Base-by-base conservation (phyloP, 2,888 invertebrate species). In the Drosophila nigricruria region DNA sequence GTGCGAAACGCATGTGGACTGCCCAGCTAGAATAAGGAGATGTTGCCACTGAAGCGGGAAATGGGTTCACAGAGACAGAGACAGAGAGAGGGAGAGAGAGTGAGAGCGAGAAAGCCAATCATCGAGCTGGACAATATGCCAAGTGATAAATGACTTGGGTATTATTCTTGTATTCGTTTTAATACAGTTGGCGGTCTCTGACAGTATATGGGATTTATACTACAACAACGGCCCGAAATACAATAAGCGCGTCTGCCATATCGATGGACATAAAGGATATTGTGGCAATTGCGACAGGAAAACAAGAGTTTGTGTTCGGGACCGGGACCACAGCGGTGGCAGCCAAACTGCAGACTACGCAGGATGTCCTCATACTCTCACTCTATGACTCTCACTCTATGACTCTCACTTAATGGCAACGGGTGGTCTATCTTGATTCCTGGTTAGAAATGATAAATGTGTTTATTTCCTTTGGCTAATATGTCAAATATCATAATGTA, bases 61-160 rank as follows among this genome's bases (percentile, higher is more conserved):
- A 90, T 90, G 85, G 86, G 82, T 89, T 90, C 89, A 86, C 30
- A 45, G 16, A 14, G 32, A 8, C 8, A 32, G n/a, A 49, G 49
- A 18, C 10, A 9, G 30, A 5, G 18, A 18, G 25, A 45, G 45
- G 6, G n/a, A 18, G 47, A 30, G 49, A 30, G 3, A 23, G 20
- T 3, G 8, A 32, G 49, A 30, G 30, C 32, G 34, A 52, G 36
- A 53, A 90, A 86, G 83, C 82, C 91, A 91, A 91, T 91, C 91
- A 88, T 69, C 76, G 82, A 83, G 81, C 90, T 70, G 86, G 86
- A 91, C 91, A 91, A 91, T 91, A 91, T 91, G 87, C 91, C 90
- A 90, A 91, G 89, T 91, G 91, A 91, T 91, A 91, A 91, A 91
- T 91, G 91, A 91, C 89, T 84, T 81, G 90, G 84, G 83, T 86